Conservation (phyloP, 2,113 vertebrate genomes). For the Rhinolophus ferrumequinum region DNA sequence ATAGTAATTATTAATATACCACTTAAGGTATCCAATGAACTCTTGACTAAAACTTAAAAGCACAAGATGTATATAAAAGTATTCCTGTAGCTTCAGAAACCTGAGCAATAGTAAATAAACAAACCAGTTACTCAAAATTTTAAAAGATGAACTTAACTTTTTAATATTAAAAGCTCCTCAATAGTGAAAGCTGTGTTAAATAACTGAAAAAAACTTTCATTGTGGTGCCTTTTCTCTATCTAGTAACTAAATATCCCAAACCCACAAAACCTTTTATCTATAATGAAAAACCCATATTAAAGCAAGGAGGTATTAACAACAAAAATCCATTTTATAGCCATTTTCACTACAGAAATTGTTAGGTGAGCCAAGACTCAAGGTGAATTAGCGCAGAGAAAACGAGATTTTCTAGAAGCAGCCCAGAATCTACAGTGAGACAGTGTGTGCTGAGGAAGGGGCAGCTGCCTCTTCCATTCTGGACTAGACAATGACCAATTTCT, state of each 20-base stretch:
- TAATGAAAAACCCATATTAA: conserved; percentile 28
- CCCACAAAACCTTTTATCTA: conserved; percentile 31
- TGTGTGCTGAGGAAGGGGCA: background rate
- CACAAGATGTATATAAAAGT: background rate
- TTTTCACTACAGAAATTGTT: background rate
- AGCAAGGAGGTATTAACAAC: background rate
- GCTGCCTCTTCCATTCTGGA: background rate
- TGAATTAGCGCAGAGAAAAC: background rate
- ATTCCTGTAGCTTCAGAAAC: background rate
- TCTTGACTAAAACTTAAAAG: background rate
- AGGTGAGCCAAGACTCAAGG: background rate
- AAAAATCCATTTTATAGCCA: conserved; percentile 18
- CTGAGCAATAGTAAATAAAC: background rate
- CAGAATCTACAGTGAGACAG: background rate
- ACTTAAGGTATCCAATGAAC: background rate
- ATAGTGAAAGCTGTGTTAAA: conserved; percentile 31
- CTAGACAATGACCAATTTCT: background rate
- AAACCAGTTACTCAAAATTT: background rate
- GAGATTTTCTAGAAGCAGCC: background rate
- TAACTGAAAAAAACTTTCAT: conserved; percentile 21
- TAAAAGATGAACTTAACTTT: conserved; percentile 42
- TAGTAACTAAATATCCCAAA: conserved; percentile 33
- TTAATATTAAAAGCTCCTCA: conserved; percentile 42
- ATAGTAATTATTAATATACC: background rate
- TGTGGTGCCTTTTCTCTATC: background rate